Percentiles rank a stretch among this genome's conserved stretches.
Evolutionary conservation across 1,140 invertebrate genomes (phyloP).

Genomic region (Ditylenchus dipsaci): DNA sequence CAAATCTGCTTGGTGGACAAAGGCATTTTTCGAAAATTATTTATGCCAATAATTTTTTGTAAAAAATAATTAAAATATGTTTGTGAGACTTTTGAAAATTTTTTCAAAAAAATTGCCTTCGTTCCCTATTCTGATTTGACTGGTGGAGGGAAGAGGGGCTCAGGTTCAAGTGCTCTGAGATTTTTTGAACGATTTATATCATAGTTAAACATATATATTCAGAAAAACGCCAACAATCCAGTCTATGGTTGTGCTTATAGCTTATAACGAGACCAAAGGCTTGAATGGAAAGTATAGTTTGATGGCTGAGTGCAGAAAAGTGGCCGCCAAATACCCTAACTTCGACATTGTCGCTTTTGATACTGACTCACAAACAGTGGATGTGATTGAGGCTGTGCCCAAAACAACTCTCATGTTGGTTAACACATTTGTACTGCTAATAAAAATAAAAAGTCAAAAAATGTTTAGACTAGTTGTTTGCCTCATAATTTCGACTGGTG

Average conservation of each 20-base stretch:
- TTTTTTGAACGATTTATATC: too few species aligned
- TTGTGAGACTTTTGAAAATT: too few species aligned
- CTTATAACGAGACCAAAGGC: slow-evolving; percentile 36
- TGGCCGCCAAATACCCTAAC: slow-evolving; percentile 27
- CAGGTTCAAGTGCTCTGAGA: too few species aligned
- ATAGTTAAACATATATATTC: too few species aligned
- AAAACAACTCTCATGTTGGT: slow-evolving; percentile 20
- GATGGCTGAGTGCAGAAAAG: slow-evolving; percentile 27
- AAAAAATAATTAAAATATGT: too few species aligned
- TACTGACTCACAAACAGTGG: slow-evolving; percentile 33
- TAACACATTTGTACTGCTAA: slow-evolving; percentile 9
- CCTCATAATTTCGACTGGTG: background rate
- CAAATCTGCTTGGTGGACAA: too few species aligned
- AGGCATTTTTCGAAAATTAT: too few species aligned
- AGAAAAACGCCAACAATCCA: slow-evolving; percentile 26
- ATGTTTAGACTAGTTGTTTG: background rate
- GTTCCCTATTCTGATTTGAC: too few species aligned
- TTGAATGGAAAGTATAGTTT: slow-evolving; percentile 28
- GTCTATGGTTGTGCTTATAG: slow-evolving; percentile 30
- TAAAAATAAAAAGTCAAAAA: background rate
- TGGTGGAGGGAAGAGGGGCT: too few species aligned
- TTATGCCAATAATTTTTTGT: too few species aligned
- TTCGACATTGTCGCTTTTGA: slow-evolving; percentile 31
- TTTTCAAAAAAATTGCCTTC: too few species aligned
- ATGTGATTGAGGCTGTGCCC: slow-evolving; percentile 28